phyloP scores from a whole-genome alignment of 2,888 invertebrate genomes.

The Cremastinae sp. region DNA sequence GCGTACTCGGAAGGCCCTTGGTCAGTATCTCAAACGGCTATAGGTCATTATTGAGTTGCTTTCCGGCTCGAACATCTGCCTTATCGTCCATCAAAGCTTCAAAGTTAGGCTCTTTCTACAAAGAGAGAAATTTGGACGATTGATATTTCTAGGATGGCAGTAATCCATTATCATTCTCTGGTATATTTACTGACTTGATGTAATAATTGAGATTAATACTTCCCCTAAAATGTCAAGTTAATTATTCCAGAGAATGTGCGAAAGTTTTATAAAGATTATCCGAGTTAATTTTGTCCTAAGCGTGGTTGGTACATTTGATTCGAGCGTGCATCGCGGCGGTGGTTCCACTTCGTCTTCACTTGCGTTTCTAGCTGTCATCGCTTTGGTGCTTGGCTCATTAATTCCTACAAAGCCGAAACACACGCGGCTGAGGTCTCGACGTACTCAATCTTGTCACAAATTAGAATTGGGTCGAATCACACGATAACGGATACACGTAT shows the following conservation, averaged over 20 bases:
- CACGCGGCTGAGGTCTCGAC: background rate
- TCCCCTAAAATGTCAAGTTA: no score
- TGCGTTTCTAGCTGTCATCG: slow-evolving; percentile 48
- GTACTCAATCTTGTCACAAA: slow-evolving; percentile 23
- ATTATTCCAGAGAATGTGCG: no score
- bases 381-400: slow-evolving; percentile 39
- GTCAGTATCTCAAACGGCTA: slow-evolving; percentile 16
- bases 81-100: slow-evolving; percentile 33
- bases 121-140: slow-evolving; percentile 1
- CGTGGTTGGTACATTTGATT: slow-evolving; percentile 10
- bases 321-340: no score
- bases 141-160: background rate
- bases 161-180: slow-evolving; percentile 7
- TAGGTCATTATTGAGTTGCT: slow-evolving; percentile 28
- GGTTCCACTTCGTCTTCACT: no score
- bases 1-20: slow-evolving; percentile 7
- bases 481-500: background rate
- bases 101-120: background rate
- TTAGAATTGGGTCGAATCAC: slow-evolving; percentile 16
- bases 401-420: slow-evolving; percentile 25
- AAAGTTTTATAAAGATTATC: no score
- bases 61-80: slow-evolving; percentile 22
- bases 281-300: background rate
- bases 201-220: no score
- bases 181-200: background rate